phyloP scores from a whole-genome alignment of 2,888 invertebrate species.

The Vandiemenella viatica region DNA sequence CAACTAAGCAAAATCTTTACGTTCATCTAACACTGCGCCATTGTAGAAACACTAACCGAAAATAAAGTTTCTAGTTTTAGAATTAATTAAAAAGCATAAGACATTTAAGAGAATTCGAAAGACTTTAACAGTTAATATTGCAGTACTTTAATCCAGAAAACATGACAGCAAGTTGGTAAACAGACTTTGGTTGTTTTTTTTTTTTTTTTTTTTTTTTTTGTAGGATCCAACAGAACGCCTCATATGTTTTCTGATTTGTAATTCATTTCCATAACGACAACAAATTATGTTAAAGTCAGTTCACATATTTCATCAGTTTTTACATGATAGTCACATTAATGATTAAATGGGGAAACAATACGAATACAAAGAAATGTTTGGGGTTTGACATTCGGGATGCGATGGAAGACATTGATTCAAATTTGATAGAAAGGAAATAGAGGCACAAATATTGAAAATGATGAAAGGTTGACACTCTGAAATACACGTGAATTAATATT shows the following conservation, averaged over 20 bases:
- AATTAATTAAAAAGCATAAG: neutral
- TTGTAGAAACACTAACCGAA: neutral
- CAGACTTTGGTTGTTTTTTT: too few species aligned
- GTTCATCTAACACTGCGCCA: too few species aligned
- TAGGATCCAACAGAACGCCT: neutral
- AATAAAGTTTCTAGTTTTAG: neutral
- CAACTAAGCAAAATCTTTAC: neutral
- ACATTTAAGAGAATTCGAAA: neutral
- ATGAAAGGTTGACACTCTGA: neutral
- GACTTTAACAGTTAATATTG: neutral
- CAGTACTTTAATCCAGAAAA: neutral
- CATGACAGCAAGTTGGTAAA: neutral
- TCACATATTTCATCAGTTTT: too few species aligned
- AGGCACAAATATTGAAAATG: neutral
- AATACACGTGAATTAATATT: neutral
- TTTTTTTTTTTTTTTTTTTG: neutral
- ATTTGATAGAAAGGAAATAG: slow-evolving; percentile 2
- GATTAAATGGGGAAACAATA: too few species aligned
- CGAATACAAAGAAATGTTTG: too few species aligned
- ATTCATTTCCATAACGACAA: neutral
- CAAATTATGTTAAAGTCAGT: too few species aligned
- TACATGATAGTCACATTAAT: too few species aligned
- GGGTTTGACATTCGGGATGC: neutral
- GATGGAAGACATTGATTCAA: slow-evolving; percentile 15
- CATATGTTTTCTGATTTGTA: neutral